Percentiles rank a stretch among this genome's conserved stretches.
phyloP scores from a whole-genome alignment of 2,888 invertebrate species.

The Frankliniella fusca region DNA sequence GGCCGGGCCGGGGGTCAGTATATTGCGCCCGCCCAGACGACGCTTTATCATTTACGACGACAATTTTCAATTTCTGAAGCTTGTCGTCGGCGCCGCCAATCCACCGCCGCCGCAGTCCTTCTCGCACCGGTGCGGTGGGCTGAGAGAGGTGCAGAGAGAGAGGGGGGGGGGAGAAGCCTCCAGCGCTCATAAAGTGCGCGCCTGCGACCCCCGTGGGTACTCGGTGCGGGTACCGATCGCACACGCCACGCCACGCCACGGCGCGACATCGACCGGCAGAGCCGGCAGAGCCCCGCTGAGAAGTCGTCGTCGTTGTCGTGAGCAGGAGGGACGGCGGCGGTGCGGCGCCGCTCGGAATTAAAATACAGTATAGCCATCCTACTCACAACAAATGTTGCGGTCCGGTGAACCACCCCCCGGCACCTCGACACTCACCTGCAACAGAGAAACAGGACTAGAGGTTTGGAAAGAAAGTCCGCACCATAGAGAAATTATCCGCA shows the following conservation, averaged over 20 bases:
- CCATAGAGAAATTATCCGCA: no score
- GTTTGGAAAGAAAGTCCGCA: no score
- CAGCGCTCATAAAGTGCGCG: neutral
- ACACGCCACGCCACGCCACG: neutral
- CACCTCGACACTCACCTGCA: no score
- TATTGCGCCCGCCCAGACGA: neutral
- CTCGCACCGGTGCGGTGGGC: neutral
- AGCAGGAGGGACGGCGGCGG: no score
- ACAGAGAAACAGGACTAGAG: no score
- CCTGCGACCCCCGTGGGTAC: neutral
- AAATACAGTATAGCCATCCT: no score
- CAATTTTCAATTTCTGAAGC: conserved; percentile 12
- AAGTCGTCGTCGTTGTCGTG: neutral
- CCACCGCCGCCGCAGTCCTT: neutral
- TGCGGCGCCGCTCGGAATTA: no score
- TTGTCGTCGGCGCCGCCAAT: neutral
- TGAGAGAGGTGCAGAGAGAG: neutral
- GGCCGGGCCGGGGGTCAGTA: neutral
- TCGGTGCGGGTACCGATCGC: neutral
- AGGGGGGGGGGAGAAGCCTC: neutral
- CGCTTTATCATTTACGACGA: conserved; percentile 21
- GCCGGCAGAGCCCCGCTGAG: neutral
- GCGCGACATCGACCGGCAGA: neutral
- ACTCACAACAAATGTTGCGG: no score
- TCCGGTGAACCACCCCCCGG: no score